A percentile compares a stretch with the other conserved stretches of the same genome.
Conservation (phyloP, 1,140 invertebrate species). For the Protaetia brevitarsis region DNA sequence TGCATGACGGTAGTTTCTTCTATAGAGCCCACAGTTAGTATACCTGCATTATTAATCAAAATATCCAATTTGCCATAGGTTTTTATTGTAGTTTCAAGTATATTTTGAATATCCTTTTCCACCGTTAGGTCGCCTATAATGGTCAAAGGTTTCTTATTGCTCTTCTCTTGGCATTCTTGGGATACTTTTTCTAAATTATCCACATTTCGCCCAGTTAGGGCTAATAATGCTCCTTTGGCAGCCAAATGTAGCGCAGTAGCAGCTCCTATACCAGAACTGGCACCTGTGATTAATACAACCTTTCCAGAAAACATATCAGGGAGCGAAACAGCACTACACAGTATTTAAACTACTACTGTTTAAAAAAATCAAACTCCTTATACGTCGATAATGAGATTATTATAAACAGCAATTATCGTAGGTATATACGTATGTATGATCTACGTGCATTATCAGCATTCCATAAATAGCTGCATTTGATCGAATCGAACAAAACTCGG, state of each 20-base stretch:
- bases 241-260: slow-evolving; percentile 76
- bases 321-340: background rate
- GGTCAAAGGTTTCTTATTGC: slow-evolving; percentile 44
- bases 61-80: slow-evolving; percentile 64
- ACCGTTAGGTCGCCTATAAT: slow-evolving; percentile 60
- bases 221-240: slow-evolving; percentile 65
- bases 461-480: too few species aligned
- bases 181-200: slow-evolving; percentile 63
- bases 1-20: slow-evolving; percentile 70
- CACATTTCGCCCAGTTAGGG: slow-evolving; percentile 74
- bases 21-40: slow-evolving; percentile 67
- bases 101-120: slow-evolving; percentile 60
- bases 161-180: slow-evolving; percentile 54
- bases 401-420: too few species aligned
- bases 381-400: too few species aligned
- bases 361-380: too few species aligned
- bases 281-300: slow-evolving; percentile 71
- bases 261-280: slow-evolving; percentile 82
- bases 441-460: too few species aligned
- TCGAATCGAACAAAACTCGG: too few species aligned
- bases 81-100: slow-evolving; percentile 60
- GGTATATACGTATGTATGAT: too few species aligned
- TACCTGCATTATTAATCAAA: slow-evolving; percentile 76
- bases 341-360: background rate
- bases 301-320: slow-evolving; percentile 50